phyloP scores from a whole-genome alignment of 53 echinoderm and acorn worm genomes.

The Stichopus horrens region DNA sequence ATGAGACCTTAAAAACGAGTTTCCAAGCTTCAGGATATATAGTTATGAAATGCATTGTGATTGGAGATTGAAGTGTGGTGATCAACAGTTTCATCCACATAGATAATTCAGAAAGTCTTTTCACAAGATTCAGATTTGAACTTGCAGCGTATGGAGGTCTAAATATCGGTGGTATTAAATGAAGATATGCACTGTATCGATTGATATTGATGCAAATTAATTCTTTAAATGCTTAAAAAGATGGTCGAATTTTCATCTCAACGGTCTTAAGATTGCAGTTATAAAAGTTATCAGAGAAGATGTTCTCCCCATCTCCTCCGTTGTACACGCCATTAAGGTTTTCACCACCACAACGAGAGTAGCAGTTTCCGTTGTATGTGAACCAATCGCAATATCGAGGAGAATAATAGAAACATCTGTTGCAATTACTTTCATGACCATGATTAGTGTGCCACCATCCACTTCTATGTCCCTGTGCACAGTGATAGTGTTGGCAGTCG shows the following conservation, averaged over 20 bases:
- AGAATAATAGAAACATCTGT: not conserved
- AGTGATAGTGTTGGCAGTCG: not conserved
- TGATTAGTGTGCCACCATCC: not conserved
- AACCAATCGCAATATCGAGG: not conserved
- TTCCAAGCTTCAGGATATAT: no score
- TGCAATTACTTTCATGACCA: not conserved
- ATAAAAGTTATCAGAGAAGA: not conserved
- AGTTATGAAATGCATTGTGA: no score
- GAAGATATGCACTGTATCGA: no score
- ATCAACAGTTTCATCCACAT: no score
- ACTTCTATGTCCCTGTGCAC: slow-evolving; percentile 3
- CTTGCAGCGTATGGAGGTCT: no score
- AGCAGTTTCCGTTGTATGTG: not conserved
- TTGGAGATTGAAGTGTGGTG: no score
- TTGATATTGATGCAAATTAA: no score
- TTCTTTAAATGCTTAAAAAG: not conserved
- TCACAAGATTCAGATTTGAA: no score
- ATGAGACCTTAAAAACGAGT: no score
- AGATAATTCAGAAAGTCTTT: no score
- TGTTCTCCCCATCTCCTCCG: not conserved
- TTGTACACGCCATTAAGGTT: slow-evolving; percentile 14
- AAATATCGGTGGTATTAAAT: no score
- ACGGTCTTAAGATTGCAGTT: not conserved
- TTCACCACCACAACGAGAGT: not conserved
- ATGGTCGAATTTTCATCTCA: slow-evolving; percentile 3